These are phyloP conservation scores for Gonioctena quinquepunctata DNA, from an alignment of 1,140 invertebrate genomes.

Conservation along the genomic window DNA sequence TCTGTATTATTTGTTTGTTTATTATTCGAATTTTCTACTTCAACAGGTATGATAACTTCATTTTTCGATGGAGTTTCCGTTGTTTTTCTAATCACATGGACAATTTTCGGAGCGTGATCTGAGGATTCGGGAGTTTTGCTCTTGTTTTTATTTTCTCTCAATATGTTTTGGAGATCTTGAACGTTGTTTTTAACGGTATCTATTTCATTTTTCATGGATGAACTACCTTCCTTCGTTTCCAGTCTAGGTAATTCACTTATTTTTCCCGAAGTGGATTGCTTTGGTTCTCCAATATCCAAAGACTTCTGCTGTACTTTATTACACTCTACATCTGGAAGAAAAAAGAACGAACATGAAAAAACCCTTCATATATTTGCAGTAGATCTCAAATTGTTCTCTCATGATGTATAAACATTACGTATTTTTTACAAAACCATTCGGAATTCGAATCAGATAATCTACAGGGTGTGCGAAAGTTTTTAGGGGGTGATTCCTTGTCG, in stretches of 20 bases:
- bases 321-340: not conserved
- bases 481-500: too few relatives aligned
- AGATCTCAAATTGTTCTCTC: too few relatives aligned
- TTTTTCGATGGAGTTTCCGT: conserved; percentile 16
- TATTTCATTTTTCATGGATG: conserved; percentile 1
- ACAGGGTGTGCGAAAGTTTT: too few relatives aligned
- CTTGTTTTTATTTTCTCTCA: not conserved
- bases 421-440: too few relatives aligned
- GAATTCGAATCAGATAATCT: too few relatives aligned
- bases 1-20: not conserved
- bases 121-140: not conserved
- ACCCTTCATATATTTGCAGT: too few relatives aligned
- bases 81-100: conserved; percentile 41
- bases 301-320: not conserved
- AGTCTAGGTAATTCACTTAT: not conserved
- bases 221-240: not conserved
- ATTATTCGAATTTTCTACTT: not conserved
- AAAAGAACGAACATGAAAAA: not conserved
- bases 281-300: not conserved
- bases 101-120: conserved; percentile 37
- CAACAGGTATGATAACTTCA: not conserved
- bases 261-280: not conserved
- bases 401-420: too few relatives aligned
- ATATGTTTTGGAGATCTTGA: not conserved
- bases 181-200: conserved; percentile 1